Evolutionary conservation across 1,140 invertebrate species (phyloP), one percentile per base, ranked within the genome.

Genomic region (Diorhabda carinulata): DNA sequence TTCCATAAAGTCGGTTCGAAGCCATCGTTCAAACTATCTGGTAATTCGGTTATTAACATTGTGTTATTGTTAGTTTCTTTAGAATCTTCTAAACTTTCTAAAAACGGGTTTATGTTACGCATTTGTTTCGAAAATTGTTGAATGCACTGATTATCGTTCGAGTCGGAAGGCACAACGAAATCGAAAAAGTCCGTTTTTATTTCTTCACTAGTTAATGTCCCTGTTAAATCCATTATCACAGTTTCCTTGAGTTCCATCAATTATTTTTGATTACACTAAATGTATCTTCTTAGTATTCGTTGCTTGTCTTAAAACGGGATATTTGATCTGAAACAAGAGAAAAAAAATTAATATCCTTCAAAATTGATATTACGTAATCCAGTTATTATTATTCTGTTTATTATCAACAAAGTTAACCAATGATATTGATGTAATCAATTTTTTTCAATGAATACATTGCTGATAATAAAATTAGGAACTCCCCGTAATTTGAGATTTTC

Each of bases 121-220:
- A 87, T 87, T 79, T 87, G 86, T 78, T 87, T 85, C 72, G 86
- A 84, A 78, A 86, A 87, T 75, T 86, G 85, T 76, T 86, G 83
- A 74, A 86, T 84, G 75, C 85, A 85, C 72, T 87, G 86, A 57
- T 80, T 83, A 78, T 85, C 87, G 80, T 81, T 89, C 80, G 78
- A 84, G 80, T 86, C 89, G 74, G 91, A 89, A 4, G 90, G 89
- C n/a, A 91, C 90, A 57, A 93, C 91, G 81, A 93, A 92, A 79
- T 93, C 91, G 82, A 93, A 93, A 83, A 92, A 94, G 81, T 93
- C 92, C 61, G 90, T 90, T 80, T 92, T 92, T 71, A 90, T 82
- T 76, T 91, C 89, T 81, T 91, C 87, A 80, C 86, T 85, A 76
- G 87, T 86, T 82, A 91, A 91, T 81, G 90, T 87, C 83, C 92